Evolutionary conservation across 2,797 vertebrate species (phyloP).

Genomic region (Periophthalmus magnuspinnatus): DNA sequence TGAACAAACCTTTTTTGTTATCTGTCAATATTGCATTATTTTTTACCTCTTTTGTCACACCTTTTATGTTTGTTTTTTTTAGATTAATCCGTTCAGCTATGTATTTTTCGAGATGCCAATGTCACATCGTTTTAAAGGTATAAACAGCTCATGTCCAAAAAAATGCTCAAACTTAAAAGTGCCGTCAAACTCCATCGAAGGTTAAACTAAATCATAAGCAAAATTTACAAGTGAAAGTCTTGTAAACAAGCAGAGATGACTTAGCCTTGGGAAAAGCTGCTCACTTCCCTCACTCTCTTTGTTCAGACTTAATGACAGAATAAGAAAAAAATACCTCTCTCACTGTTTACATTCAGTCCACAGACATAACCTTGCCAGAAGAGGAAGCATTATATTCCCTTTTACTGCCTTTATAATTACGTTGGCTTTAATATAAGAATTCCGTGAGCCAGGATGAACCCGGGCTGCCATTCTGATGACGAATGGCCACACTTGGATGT

Average conservation of each 20-base stretch:
- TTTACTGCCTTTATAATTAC: slow-evolving; percentile 10
- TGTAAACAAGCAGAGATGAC: slow-evolving; percentile 2
- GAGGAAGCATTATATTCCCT: neutral
- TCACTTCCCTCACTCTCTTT: neutral
- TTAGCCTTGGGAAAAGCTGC: slow-evolving; percentile 3
- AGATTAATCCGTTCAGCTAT: neutral
- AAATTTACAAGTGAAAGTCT: neutral
- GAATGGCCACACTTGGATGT: slow-evolving; percentile 10
- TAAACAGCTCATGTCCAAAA: neutral
- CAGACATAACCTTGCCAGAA: neutral
- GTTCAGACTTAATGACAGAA: slow-evolving; percentile 17
- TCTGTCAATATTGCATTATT: no score
- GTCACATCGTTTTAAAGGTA: neutral
- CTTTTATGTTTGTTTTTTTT: neutral
- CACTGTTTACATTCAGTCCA: slow-evolving; percentile 4
- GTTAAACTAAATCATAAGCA: neutral
- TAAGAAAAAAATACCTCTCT: neutral
- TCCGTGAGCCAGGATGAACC: slow-evolving; percentile 7
- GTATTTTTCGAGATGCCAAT: neutral
- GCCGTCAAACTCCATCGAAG: neutral
- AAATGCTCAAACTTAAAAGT: neutral
- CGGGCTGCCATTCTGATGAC: slow-evolving; percentile 11
- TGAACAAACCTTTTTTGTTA: no score
- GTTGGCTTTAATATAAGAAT: neutral
- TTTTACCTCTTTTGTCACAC: no score